Evolutionary conservation across 1,140 invertebrate species (phyloP).

Genomic region (Chelonus insularis): DNA sequence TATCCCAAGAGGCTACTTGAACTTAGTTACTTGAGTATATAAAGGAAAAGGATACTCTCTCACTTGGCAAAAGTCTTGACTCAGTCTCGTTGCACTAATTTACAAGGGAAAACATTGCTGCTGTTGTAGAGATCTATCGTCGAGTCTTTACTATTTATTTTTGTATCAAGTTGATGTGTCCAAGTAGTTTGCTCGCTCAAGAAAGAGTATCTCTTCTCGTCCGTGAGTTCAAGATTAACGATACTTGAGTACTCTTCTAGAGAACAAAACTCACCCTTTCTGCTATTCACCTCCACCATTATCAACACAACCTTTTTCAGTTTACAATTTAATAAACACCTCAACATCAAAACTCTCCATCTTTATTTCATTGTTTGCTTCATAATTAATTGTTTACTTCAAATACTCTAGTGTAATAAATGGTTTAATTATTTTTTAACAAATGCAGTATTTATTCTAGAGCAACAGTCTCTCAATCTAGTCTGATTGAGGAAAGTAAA

Average conservation of each 20-base stretch:
- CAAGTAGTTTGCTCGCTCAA: slow-evolving; percentile 54
- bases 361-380: too few species aligned
- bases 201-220: slow-evolving; percentile 40
- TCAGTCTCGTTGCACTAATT: slow-evolving; percentile 41
- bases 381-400: too few species aligned
- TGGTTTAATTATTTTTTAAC: not conserved
- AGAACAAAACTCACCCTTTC: slow-evolving; percentile 37
- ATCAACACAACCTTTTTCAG: too few species aligned
- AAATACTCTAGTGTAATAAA: too few species aligned
- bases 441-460: too few species aligned
- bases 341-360: too few species aligned
- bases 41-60: not conserved
- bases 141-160: slow-evolving; percentile 54
- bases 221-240: slow-evolving; percentile 53
- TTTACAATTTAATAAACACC: too few species aligned
- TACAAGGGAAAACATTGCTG: slow-evolving; percentile 34
- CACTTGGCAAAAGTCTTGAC: slow-evolving; percentile 14
- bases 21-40: not conserved
- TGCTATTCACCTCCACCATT: too few species aligned
- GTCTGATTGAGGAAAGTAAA: not conserved
- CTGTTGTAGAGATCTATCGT: slow-evolving; percentile 45
- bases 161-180: slow-evolving; percentile 57
- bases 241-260: slow-evolving; percentile 58
- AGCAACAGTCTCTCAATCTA: too few species aligned
- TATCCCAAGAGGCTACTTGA: too few species aligned